Conservation (phyloP, 2,888 invertebrate genomes). For the Carabus problematicus region DNA sequence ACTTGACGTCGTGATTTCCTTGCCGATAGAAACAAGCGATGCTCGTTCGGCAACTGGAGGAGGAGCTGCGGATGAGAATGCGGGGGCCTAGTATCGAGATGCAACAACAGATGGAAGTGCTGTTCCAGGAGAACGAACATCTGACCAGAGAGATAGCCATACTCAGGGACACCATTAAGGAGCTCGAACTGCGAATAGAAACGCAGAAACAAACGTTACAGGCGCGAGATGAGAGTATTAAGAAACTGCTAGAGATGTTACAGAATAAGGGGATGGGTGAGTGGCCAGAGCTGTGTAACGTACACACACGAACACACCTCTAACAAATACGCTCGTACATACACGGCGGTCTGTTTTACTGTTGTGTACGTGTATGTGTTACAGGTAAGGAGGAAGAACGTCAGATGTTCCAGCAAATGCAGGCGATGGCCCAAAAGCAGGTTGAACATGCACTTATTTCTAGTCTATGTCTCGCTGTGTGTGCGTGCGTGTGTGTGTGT, state of each 20-base stretch:
- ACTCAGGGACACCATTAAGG: conserved; percentile 93
- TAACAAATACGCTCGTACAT: no score
- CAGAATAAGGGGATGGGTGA: conserved; percentile 97
- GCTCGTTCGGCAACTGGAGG: conserved; percentile 91
- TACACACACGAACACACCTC: background rate
- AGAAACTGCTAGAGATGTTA: conserved; percentile 97
- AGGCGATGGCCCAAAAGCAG: conserved; percentile 96
- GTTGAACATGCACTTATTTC: conserved; percentile 63
- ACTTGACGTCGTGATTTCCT: no score
- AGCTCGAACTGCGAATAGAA: conserved; percentile 94
- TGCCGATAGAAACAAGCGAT: conserved; percentile 90
- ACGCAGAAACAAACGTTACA: conserved; percentile 97
- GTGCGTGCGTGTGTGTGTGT: conserved; percentile 45
- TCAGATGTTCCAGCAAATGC: conserved; percentile 97
- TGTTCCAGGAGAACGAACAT: conserved; percentile 94
- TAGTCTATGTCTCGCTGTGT: conserved; percentile 47
- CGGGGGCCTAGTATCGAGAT: conserved; percentile 89
- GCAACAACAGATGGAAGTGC: conserved; percentile 90
- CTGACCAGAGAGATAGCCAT: conserved; percentile 91
- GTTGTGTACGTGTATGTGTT: no score
- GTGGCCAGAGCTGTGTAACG: no score
- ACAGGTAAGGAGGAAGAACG: conserved; percentile 91
- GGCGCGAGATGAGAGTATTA: conserved; percentile 97
- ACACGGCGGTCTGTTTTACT: no score
- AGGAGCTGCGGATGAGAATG: conserved; percentile 87